These are phyloP conservation scores for Conopomorpha cramerella DNA, from an alignment of 1,140 invertebrate genomes.

Conservation along the genomic window DNA sequence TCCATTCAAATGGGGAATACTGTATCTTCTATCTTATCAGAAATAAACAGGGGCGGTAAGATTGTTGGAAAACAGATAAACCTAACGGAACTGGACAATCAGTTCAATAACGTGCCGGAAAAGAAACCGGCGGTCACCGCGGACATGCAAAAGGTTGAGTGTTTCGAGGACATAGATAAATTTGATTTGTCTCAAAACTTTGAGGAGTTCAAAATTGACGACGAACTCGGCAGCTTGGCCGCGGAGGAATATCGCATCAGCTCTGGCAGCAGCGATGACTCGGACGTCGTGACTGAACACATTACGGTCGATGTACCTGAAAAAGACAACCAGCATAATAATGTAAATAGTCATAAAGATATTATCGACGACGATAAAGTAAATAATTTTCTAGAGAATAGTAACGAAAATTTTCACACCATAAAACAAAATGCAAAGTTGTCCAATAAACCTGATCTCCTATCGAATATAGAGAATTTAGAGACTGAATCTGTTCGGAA, in stretches of 20 bases:
- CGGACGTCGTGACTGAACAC: slow-evolving; percentile 59
- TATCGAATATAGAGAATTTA: slow-evolving; percentile 59
- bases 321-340: slow-evolving; percentile 23
- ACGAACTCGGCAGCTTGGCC: slow-evolving; percentile 68
- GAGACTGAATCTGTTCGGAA: slow-evolving; percentile 59
- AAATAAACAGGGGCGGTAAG: slow-evolving; percentile 60
- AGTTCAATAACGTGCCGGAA: slow-evolving; percentile 32
- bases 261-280: slow-evolving; percentile 63
- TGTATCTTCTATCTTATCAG: slow-evolving; percentile 63
- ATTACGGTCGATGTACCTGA: slow-evolving; percentile 31
- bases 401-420: slow-evolving; percentile 15
- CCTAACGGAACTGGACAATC: slow-evolving; percentile 44
- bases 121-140: slow-evolving; percentile 19
- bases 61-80: slow-evolving; percentile 40
- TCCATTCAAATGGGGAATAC: slow-evolving; percentile 64
- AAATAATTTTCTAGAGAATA: slow-evolving; percentile 26
- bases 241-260: slow-evolving; percentile 58
- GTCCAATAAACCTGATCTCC: slow-evolving; percentile 57
- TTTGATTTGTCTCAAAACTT: slow-evolving; percentile 76
- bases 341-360: no score
- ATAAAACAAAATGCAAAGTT: slow-evolving; percentile 29
- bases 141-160: slow-evolving; percentile 38
- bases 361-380: slow-evolving; percentile 22
- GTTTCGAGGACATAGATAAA: slow-evolving; percentile 59
- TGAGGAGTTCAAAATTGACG: slow-evolving; percentile 79